Evolutionary conservation across 2,113 vertebrate genomes (phyloP).

Genomic region (Chunga burmeisteri): DNA sequence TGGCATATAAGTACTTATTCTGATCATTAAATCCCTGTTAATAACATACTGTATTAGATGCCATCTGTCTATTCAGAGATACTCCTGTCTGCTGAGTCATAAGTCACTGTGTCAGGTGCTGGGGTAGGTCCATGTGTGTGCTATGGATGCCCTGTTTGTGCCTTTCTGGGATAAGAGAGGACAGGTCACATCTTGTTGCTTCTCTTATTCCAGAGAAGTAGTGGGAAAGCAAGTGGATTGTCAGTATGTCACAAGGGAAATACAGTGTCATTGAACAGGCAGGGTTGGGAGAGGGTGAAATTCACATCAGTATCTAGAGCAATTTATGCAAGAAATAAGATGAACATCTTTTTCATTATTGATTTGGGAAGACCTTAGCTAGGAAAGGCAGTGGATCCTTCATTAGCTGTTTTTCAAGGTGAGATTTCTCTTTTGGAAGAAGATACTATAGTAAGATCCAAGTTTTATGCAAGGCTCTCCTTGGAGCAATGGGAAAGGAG

Average conservation of each 20-base stretch:
- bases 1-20: neutral
- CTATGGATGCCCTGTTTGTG: neutral
- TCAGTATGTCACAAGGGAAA: neutral
- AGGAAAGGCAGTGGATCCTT: neutral
- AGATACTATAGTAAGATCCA: neutral
- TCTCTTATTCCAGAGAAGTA: neutral
- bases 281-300: neutral
- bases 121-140: neutral
- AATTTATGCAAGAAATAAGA: neutral
- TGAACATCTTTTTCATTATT: neutral
- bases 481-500: neutral
- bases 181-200: neutral
- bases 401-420: neutral
- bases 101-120: neutral
- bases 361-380: neutral
- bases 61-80: neutral
- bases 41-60: neutral
- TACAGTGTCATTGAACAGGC: accelerated
- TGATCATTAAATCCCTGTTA: constrained; percentile 16
- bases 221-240: neutral
- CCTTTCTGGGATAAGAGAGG: neutral
- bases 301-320: neutral
- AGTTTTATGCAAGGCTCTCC: neutral
- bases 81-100: neutral
- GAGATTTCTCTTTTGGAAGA: neutral